Evolutionary conservation across 2,113 vertebrate genomes (phyloP).

Genomic region (Anarrhichthys ocellatus): DNA sequence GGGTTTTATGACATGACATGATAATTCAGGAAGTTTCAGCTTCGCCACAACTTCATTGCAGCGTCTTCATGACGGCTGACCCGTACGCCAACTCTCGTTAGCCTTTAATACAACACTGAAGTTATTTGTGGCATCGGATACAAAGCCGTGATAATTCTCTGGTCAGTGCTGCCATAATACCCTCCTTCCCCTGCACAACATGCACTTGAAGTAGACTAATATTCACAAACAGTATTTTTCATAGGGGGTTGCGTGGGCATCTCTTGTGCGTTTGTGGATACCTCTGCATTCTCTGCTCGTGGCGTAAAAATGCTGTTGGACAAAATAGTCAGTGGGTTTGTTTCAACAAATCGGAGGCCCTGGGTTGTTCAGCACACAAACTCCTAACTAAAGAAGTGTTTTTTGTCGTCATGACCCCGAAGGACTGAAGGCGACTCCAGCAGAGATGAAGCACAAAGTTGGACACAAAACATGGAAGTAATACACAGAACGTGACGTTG

Average conservation of each 20-base stretch:
- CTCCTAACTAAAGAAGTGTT: conserved; percentile 42
- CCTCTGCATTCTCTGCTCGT: conserved; percentile 36
- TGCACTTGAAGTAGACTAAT: conserved; percentile 55
- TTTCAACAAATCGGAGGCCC: conserved; percentile 29
- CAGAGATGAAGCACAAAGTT: conserved; percentile 30
- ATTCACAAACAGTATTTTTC: conserved; percentile 60
- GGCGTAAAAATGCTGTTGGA: conserved; percentile 41
- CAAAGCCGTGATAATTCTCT: conserved; percentile 39
- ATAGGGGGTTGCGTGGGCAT: conserved; percentile 4
- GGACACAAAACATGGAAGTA: conserved; percentile 32
- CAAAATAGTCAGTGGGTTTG: conserved; percentile 51
- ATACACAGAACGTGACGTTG: conserved; percentile 36
- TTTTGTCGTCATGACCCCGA: conserved; percentile 11
- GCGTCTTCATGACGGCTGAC: conserved; percentile 27
- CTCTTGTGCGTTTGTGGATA: conserved; percentile 30
- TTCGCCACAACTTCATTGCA: conserved; percentile 14
- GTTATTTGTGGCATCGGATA: conserved; percentile 52
- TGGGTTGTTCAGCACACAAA: conserved; percentile 49
- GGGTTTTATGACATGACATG: conserved; percentile 11
- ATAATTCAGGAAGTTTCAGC: conserved; percentile 40
- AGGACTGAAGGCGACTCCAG: conserved; percentile 20
- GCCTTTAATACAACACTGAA: conserved; percentile 38
- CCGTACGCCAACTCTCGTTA: conserved; percentile 55
- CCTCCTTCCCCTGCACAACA: not conserved
- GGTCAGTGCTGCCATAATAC: conserved; percentile 58